phyloP scores from a whole-genome alignment of 2,797 vertebrate genomes.

The Ceryle rudis region DNA sequence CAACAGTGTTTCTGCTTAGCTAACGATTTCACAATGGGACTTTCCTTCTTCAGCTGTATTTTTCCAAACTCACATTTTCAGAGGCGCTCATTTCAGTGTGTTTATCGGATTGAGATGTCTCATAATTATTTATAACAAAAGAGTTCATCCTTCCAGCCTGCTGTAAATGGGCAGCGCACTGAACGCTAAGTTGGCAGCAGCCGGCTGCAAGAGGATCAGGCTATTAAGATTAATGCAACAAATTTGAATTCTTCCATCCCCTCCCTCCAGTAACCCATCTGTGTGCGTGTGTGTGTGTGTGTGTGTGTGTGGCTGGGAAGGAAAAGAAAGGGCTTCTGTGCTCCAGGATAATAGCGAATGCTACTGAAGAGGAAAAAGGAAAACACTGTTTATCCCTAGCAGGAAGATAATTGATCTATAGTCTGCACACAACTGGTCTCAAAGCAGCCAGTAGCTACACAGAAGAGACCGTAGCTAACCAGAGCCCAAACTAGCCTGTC shows the following conservation, averaged over 20 bases:
- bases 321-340: constrained; percentile 35
- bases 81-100: background rate
- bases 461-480: constrained; percentile 9
- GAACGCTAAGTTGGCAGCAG: background rate
- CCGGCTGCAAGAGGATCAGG: background rate
- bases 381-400: constrained; percentile 54
- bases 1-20: background rate
- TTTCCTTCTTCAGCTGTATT: constrained; percentile 50
- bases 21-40: constrained; percentile 40
- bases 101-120: constrained; percentile 46
- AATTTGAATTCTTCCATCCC: constrained; percentile 28
- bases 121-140: constrained; percentile 7
- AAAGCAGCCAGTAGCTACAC: constrained; percentile 46
- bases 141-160: background rate
- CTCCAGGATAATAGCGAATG: constrained; percentile 28
- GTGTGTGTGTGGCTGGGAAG: background rate
- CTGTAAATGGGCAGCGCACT: background rate
- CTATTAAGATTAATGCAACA: constrained; percentile 35
- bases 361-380: constrained; percentile 47
- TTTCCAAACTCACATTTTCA: constrained; percentile 33
- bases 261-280: background rate
- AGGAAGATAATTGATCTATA: constrained; percentile 72
- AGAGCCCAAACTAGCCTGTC: constrained; percentile 44
- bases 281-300: background rate
- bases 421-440: constrained; percentile 60